A percentile compares a stretch with the other conserved stretches of the same genome.
phyloP scores from a whole-genome alignment of 2,113 vertebrate species.

The Spizaetus ornatus region DNA sequence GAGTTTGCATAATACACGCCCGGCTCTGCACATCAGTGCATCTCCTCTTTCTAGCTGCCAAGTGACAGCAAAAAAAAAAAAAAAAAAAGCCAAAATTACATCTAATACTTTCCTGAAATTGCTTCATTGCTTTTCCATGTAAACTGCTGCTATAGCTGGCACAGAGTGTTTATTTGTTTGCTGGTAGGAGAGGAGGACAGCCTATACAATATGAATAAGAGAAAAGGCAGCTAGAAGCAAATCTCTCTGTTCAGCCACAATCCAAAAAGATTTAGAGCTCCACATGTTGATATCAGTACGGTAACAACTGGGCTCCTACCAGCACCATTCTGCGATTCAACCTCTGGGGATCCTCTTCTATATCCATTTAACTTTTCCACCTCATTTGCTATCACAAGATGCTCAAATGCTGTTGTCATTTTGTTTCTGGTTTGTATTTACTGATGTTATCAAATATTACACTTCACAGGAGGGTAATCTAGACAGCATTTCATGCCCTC shows the following conservation, averaged over 20 bases:
- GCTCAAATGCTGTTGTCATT: conserved; percentile 19
- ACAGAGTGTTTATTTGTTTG: conserved; percentile 34
- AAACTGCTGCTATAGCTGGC: conserved; percentile 32
- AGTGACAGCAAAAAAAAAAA: conserved; percentile 40
- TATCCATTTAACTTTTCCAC: conserved; percentile 31
- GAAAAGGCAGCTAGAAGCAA: background rate
- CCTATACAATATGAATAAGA: background rate
- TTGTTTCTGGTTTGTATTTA: conserved; percentile 24
- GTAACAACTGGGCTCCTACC: conserved; percentile 28
- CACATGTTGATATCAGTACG: background rate
- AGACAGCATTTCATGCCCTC: conserved; percentile 21
- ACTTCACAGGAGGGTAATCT: conserved; percentile 20
- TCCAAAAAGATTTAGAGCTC: conserved; percentile 36
- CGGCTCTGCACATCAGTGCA: background rate
- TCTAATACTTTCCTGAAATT: conserved; percentile 39
- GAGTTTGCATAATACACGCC: conserved; percentile 30
- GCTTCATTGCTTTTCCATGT: conserved; percentile 37
- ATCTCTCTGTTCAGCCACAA: background rate
- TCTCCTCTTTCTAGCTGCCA: conserved; percentile 26
- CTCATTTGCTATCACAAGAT: background rate
- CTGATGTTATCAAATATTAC: conserved; percentile 47
- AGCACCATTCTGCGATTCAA: conserved; percentile 11
- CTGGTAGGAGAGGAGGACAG: conserved; percentile 8
- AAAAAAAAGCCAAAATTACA: conserved; percentile 10
- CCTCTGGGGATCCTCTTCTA: conserved; percentile 45